A percentile compares a stretch with the other conserved stretches of the same genome.
These are phyloP conservation scores for Acleris emargana DNA, from an alignment of 2,888 invertebrate genomes.

Conservation along the genomic window DNA sequence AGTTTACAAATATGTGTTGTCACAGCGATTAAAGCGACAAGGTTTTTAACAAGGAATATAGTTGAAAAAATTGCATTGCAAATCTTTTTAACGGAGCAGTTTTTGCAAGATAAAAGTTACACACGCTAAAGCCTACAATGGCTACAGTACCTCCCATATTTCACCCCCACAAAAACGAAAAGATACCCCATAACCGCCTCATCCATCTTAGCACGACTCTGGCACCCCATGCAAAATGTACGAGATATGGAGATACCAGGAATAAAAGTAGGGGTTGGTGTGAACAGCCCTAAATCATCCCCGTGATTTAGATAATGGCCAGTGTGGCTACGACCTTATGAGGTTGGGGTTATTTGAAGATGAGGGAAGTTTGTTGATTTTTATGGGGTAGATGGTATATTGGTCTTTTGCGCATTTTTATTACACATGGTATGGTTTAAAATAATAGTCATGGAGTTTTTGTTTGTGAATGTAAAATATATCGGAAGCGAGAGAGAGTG, in stretches of 20 bases:
- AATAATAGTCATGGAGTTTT: too few species aligned
- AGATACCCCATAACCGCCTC: conserved; percentile 20
- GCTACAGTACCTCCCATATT: background rate
- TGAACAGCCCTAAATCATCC: conserved; percentile 69
- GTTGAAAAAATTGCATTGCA: too few species aligned
- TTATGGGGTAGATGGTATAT: conserved; percentile 17
- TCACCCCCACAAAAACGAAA: conserved; percentile 5
- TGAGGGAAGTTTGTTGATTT: conserved; percentile 29
- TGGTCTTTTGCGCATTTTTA: too few species aligned
- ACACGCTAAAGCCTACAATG: background rate
- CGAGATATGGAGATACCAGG: conserved; percentile 59
- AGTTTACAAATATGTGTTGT: too few species aligned
- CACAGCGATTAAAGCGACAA: too few species aligned
- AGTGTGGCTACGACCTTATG: conserved; percentile 51
- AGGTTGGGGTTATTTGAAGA: conserved; percentile 23
- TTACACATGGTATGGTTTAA: too few species aligned
- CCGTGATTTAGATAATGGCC: conserved; percentile 59
- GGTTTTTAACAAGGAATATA: too few species aligned
- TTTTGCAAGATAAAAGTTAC: too few species aligned
- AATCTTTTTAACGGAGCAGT: too few species aligned
- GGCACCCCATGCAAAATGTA: conserved; percentile 47
- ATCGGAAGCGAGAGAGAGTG: too few species aligned
- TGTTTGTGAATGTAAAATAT: too few species aligned
- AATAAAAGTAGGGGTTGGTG: conserved; percentile 69
- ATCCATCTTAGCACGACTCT: conserved; percentile 36